phyloP scores from a whole-genome alignment of 2,888 invertebrate species.

The Entomobrya proxima region DNA sequence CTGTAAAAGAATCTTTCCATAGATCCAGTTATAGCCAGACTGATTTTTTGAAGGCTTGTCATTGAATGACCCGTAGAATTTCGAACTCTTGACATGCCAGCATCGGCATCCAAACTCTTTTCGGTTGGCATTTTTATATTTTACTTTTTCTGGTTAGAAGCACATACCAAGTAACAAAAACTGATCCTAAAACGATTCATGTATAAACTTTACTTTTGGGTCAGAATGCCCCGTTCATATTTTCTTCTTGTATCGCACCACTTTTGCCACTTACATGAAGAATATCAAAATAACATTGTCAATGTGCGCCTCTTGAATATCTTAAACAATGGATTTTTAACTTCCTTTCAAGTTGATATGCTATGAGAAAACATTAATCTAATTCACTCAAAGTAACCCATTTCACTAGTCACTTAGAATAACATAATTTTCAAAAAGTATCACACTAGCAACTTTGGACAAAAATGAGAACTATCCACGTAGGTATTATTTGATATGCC shows the following conservation, averaged over 20 bases:
- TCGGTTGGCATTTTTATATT: conserved; percentile 18
- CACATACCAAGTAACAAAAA: too few relatives aligned
- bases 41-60: conserved; percentile 70
- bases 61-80: conserved; percentile 65
- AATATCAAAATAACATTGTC: too few relatives aligned
- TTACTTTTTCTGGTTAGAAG: too few relatives aligned
- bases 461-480: too few relatives aligned
- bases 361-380: neutral
- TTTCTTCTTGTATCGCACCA: too few relatives aligned
- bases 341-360: neutral
- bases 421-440: neutral
- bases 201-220: too few relatives aligned
- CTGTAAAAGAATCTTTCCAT: conserved; percentile 71
- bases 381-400: neutral
- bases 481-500: too few relatives aligned
- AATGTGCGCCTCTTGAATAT: too few relatives aligned
- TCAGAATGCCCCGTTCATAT: too few relatives aligned
- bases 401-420: neutral
- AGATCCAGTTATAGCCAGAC: conserved; percentile 64
- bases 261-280: too few relatives aligned
- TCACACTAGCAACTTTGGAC: too few relatives aligned
- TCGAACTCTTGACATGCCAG: conserved; percentile 45
- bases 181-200: too few relatives aligned
- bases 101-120: conserved; percentile 17
- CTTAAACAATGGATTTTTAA: neutral